phyloP scores from a whole-genome alignment of 2,113 vertebrate genomes.

The Plectropomus leopardus region DNA sequence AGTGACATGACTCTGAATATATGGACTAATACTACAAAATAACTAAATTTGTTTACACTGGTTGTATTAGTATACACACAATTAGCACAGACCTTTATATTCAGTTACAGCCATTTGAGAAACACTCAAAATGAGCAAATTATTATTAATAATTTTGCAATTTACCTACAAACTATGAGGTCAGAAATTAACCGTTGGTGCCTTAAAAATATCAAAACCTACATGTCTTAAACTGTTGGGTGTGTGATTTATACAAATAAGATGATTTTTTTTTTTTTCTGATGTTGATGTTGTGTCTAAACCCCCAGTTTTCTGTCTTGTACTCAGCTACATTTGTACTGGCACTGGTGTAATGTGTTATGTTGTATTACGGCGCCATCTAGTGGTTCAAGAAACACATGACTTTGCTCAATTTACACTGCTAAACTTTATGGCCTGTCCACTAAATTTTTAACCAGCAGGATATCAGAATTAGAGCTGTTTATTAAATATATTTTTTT shows the following conservation, averaged over 20 bases:
- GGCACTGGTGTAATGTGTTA: background rate
- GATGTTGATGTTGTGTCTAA: constrained; percentile 1
- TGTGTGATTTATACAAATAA: background rate
- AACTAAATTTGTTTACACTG: background rate
- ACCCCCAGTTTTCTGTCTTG: background rate
- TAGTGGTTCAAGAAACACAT: constrained; percentile 50
- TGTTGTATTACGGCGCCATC: constrained; percentile 69
- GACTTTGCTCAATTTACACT: background rate
- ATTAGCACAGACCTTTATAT: background rate
- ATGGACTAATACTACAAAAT: rapidly evolving
- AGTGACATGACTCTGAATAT: background rate
- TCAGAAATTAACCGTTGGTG: background rate
- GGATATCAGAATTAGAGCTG: background rate
- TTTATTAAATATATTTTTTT: too few relatives aligned
- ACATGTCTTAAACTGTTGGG: background rate
- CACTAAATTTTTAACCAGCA: background rate
- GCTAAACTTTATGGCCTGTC: too few relatives aligned
- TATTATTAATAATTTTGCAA: background rate
- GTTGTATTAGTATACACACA: background rate
- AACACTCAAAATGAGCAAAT: too few relatives aligned
- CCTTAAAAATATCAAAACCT: background rate
- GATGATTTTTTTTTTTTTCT: background rate
- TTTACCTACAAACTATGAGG: background rate
- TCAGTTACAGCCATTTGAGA: background rate
- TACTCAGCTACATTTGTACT: background rate